A percentile compares a stretch with the other conserved stretches of the same genome.
These are phyloP conservation scores for Centrocercus urophasianus DNA, from an alignment of 2,113 vertebrate genomes.

Conservation along the genomic window DNA sequence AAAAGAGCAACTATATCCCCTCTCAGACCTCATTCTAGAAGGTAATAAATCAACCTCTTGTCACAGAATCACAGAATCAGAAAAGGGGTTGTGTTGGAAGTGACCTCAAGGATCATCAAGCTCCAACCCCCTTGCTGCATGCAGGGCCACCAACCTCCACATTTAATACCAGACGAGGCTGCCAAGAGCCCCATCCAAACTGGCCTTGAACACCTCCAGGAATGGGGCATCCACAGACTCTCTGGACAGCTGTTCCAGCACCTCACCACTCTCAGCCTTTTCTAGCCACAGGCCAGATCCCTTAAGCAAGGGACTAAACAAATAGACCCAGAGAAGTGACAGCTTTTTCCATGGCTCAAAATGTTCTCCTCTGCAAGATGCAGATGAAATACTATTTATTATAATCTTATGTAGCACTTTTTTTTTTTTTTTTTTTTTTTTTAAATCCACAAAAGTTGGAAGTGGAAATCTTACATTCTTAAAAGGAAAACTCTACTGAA, in stretches of 20 bases:
- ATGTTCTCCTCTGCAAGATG: not conserved
- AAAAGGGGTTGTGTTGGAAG: no score
- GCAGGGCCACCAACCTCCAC: no score
- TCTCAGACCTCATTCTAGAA: slow-evolving; percentile 18
- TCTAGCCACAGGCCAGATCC: not conserved
- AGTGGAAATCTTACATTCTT: not conserved
- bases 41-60: slow-evolving; percentile 38
- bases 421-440: no score
- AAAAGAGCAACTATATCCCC: slow-evolving; percentile 54
- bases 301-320: not conserved
- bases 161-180: no score
- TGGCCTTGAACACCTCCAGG: no score
- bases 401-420: not conserved
- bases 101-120: no score
- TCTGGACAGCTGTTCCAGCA: no score
- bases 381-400: not conserved
- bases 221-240: no score
- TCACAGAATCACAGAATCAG: not conserved
- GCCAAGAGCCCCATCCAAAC: no score
- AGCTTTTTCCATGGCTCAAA: not conserved
- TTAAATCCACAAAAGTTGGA: not conserved
- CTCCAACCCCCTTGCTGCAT: no score
- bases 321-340: rapidly evolving
- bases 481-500: not conserved
- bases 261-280: not conserved